phyloP scores from a whole-genome alignment of 1,140 invertebrate species.

The Phenacoccus solenopsis region DNA sequence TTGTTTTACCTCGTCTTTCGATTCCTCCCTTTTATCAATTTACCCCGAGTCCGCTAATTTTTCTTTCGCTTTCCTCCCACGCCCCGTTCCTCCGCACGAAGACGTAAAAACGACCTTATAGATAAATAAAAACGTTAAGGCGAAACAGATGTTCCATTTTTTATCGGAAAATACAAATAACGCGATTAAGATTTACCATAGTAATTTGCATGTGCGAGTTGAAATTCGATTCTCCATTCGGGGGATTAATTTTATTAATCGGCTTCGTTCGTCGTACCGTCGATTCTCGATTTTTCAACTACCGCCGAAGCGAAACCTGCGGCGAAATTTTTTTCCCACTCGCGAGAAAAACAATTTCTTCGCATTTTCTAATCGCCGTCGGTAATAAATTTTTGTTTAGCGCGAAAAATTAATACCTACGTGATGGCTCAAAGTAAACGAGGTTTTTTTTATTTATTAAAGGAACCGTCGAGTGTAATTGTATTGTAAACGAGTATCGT shows the following conservation, averaged over 20 bases:
- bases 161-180: constrained; percentile 10
- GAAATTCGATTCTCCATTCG: neutral
- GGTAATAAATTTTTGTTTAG: too few relatives aligned
- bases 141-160: constrained; percentile 16
- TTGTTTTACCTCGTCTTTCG: constrained; percentile 5
- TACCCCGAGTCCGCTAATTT: neutral
- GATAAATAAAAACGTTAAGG: constrained; percentile 12
- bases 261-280: too few relatives aligned
- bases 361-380: too few relatives aligned
- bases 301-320: too few relatives aligned
- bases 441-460: neutral
- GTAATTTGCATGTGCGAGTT: neutral
- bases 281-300: too few relatives aligned
- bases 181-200: neutral
- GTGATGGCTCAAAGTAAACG: too few relatives aligned
- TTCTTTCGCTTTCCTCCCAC: neutral
- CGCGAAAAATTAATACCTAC: too few relatives aligned
- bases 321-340: too few relatives aligned
- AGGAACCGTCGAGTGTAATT: neutral
- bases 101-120: constrained; percentile 1
- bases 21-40: neutral
- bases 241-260: neutral
- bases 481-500: neutral
- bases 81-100: neutral
- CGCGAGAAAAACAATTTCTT: too few relatives aligned